Evolutionary conservation across 1,140 invertebrate species (phyloP), one percentile per base, ranked within the genome.

Genomic region (Lanistes nyassanus): DNA sequence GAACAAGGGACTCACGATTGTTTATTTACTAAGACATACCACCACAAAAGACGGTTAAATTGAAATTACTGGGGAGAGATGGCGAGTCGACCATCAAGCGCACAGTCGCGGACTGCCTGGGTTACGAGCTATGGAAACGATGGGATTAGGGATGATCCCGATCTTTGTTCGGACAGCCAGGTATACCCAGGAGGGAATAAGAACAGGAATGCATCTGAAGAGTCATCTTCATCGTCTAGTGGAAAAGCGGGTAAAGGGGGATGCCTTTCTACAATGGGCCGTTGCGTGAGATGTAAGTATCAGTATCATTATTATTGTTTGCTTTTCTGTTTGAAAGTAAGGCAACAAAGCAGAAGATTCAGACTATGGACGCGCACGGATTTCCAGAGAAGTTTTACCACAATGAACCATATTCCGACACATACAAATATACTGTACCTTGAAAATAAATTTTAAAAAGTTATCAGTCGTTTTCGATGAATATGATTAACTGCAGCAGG

Each of bases 221-320:
- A 39, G 23, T 58, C 37, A 51, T 7, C 29, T 13, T 23, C 29
- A 70, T 23, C 21, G 11, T 21, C 36, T 31, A n/a, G 69, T 51
- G 75, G 71, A 55, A 23, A 36, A 21, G 51, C n/a, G n/a, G n/a
- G 37, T 60, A 39, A 64, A 23, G 79, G 71, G 13, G 76, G 75
- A 19, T 84, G 80, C 58, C 77, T 79, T 58, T 69, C 72, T 42
- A 81, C 80, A 55, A 82, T 87, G 71, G 76, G 76, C 11, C 76
- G 78, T 55, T 83, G 85, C 47, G 53, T 88, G 6, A 75, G 87
- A 80, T 87, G 87, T 88, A 83, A 87, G 86, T 87, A 75, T 23
- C 7, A 42, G 39, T 39, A 39, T 75, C 21, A 37, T 16, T 74
- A 29, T 23, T 74, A n/a, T n/a, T n/a, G n/a, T n/a, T n/a, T n/a